A percentile compares a stretch with the other conserved stretches of the same genome.
Evolutionary conservation across 2,797 vertebrate species (phyloP).

Genomic region (Leptoclinus maculatus): DNA sequence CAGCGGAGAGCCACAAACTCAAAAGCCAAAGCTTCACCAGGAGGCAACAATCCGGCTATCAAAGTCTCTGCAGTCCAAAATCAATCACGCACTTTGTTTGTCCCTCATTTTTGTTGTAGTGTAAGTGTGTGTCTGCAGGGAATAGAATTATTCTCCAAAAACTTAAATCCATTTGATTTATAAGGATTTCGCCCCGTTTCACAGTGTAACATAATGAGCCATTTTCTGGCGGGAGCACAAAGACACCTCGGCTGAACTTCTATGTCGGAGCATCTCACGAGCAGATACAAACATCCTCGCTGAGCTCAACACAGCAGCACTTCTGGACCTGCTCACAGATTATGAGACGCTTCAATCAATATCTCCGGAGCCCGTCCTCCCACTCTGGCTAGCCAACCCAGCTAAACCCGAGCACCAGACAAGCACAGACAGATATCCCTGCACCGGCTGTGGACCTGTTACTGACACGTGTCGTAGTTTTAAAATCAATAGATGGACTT

Average conservation of each 20-base stretch:
- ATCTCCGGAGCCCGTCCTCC: slow-evolving; percentile 55
- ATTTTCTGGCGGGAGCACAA: neutral
- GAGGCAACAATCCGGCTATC: neutral
- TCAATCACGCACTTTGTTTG: neutral
- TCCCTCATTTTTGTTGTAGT: neutral
- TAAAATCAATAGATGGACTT: slow-evolving; percentile 28
- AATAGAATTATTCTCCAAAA: neutral
- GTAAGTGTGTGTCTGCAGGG: neutral
- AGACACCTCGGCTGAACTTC: slow-evolving; percentile 18
- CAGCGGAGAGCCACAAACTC: slow-evolving; percentile 11
- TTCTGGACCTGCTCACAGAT: slow-evolving; percentile 59
- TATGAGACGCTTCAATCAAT: slow-evolving; percentile 70
- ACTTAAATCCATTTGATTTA: neutral
- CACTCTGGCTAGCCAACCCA: slow-evolving; percentile 38
- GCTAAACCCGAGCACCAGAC: slow-evolving; percentile 32
- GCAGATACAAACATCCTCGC: slow-evolving; percentile 43
- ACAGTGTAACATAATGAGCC: neutral
- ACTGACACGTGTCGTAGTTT: slow-evolving; percentile 14
- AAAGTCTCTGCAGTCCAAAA: neutral
- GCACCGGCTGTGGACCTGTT: slow-evolving; percentile 3
- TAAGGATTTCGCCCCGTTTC: neutral
- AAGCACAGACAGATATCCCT: slow-evolving; percentile 17
- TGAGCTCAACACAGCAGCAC: slow-evolving; percentile 45
- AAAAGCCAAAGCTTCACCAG: slow-evolving; percentile 6
- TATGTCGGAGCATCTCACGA: slow-evolving; percentile 51